Conservation (phyloP, 2,888 invertebrate species). For the Hypolimnas misippus region DNA sequence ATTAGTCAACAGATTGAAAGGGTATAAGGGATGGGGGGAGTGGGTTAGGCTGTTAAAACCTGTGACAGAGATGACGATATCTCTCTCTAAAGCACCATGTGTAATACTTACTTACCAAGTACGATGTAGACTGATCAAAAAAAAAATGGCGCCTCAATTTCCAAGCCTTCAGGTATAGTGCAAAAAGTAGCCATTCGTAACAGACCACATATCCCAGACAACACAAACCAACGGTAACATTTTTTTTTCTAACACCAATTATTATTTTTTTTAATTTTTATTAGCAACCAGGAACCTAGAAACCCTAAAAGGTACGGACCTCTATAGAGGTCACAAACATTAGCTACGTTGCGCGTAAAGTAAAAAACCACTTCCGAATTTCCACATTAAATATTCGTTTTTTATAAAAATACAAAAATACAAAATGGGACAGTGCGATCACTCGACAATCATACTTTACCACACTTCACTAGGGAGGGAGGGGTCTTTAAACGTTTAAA, state of each 20-base stretch:
- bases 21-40: no score
- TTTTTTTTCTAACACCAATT: conserved; percentile 71
- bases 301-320: conserved; percentile 1
- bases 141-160: conserved; percentile 23
- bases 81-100: no score
- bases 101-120: no score
- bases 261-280: background rate
- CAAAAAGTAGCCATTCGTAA: conserved; percentile 57
- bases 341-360: conserved; percentile 75
- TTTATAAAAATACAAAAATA: conserved; percentile 84
- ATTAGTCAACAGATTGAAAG: no score
- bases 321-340: conserved; percentile 38
- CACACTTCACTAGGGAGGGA: conserved; percentile 62
- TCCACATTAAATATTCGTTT: conserved; percentile 68
- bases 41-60: no score
- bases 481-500: no score
- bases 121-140: conserved; percentile 30
- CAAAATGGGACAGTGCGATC: conserved; percentile 83
- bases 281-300: conserved; percentile 29
- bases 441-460: conserved; percentile 69
- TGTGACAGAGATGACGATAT: no score
- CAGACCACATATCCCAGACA: conserved; percentile 81
- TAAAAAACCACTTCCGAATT: conserved; percentile 77
- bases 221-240: conserved; percentile 50
- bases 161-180: conserved; percentile 38